Evolutionary conservation across 2,113 vertebrate genomes (phyloP).

Genomic region (Suricata suricatta): DNA sequence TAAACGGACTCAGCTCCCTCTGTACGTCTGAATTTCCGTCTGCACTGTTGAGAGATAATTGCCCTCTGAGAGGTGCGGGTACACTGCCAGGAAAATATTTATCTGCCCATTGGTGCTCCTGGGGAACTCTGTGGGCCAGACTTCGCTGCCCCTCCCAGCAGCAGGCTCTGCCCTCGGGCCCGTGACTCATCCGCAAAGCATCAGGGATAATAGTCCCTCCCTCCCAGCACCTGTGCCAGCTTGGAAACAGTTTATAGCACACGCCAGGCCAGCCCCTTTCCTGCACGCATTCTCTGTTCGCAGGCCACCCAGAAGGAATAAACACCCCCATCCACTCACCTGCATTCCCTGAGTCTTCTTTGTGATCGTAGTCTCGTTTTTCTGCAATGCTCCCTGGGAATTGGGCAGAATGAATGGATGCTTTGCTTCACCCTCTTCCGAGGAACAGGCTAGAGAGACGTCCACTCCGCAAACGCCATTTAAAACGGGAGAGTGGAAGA

Average conservation of each 20-base stretch:
- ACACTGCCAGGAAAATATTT: slow-evolving; percentile 41
- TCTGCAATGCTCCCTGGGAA: not conserved
- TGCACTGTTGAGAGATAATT: not conserved
- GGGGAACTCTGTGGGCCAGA: slow-evolving; percentile 11
- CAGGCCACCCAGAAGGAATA: not conserved
- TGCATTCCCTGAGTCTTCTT: not conserved
- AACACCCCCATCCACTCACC: not conserved
- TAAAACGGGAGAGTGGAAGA: not conserved
- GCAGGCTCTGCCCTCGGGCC: slow-evolving; percentile 48
- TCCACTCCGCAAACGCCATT: not conserved
- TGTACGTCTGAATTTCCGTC: not conserved
- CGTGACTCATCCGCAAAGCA: slow-evolving; percentile 63
- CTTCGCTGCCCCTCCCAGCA: not conserved
- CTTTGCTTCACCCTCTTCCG: not conserved
- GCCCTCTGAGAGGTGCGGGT: not conserved
- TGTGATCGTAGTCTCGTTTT: rapidly evolving
- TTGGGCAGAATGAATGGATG: not conserved
- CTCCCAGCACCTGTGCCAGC: not conserved
- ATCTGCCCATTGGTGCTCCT: slow-evolving; percentile 37
- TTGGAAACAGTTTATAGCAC: not conserved
- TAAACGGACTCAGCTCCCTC: not conserved
- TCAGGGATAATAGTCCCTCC: slow-evolving; percentile 30
- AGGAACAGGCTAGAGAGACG: not conserved
- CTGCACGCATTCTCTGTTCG: not conserved
- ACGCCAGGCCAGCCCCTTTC: not conserved